Percentiles rank a stretch among this genome's conserved stretches.
These are phyloP conservation scores for Acrobasis suavella DNA, from an alignment of 2,888 invertebrate genomes.

Conservation along the genomic window DNA sequence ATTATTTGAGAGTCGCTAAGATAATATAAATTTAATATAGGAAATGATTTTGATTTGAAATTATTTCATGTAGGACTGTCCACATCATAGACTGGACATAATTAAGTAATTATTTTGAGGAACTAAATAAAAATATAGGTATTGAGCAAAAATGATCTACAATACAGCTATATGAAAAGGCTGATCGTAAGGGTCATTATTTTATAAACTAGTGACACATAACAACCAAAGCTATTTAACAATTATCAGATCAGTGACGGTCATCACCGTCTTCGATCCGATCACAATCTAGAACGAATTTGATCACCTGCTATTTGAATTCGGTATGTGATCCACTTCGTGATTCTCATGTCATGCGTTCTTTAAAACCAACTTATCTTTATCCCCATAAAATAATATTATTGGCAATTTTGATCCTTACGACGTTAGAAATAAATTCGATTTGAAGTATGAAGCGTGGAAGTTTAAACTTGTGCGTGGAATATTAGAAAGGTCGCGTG, in stretches of 20 bases:
- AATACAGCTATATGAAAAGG: no score
- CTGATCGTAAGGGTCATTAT: no score
- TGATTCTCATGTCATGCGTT: slow-evolving; percentile 50
- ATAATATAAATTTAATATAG: no score
- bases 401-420: slow-evolving; percentile 4
- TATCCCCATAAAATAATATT: not conserved
- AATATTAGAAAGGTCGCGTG: slow-evolving; percentile 59
- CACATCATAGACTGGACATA: no score
- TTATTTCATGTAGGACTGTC: no score
- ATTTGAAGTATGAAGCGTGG: slow-evolving; percentile 20
- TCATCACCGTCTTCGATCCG: slow-evolving; percentile 31
- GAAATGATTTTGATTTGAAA: no score
- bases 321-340: slow-evolving; percentile 51
- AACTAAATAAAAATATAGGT: no score
- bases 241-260: slow-evolving; percentile 5
- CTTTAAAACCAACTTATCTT: slow-evolving; percentile 6
- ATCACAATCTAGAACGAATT: slow-evolving; percentile 31
- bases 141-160: no score
- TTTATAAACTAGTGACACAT: no score
- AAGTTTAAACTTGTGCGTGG: slow-evolving; percentile 30
- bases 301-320: slow-evolving; percentile 53
- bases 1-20: not conserved
- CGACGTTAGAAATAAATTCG: slow-evolving; percentile 23
- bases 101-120: no score
- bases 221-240: no score